These are phyloP conservation scores for Pholis gunnellus DNA, from an alignment of 2,113 vertebrate species.

Conservation along the genomic window DNA sequence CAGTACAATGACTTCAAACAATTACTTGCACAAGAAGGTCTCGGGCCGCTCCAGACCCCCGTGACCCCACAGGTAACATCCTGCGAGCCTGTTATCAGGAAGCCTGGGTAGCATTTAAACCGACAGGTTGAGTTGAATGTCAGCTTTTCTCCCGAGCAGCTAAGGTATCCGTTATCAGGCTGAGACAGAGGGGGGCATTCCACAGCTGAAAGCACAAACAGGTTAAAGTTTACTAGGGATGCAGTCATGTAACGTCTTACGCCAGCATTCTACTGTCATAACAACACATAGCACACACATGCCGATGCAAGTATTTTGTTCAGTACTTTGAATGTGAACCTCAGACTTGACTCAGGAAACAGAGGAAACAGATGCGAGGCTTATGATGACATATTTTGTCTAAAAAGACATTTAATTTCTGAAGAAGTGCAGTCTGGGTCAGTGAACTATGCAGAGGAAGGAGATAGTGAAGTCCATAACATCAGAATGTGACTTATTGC, in stretches of 20 bases:
- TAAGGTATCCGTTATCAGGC: conserved; percentile 49
- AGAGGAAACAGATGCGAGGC: conserved; percentile 59
- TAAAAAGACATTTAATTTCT: background rate
- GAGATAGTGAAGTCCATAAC: background rate
- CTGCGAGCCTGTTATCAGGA: conserved; percentile 43
- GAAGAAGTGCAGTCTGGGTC: background rate
- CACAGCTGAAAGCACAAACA: conserved; percentile 44
- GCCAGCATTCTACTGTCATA: background rate
- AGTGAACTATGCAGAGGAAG: background rate
- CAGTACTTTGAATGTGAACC: background rate
- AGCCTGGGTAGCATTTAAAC: conserved; percentile 63
- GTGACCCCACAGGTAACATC: conserved; percentile 48
- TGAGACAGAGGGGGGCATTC: conserved; percentile 52
- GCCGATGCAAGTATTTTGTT: conserved; percentile 24
- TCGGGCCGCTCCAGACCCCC: conserved; percentile 67
- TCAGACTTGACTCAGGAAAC: conserved; percentile 41
- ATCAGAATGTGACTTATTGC: background rate
- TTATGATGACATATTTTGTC: background rate
- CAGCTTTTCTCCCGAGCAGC: conserved; percentile 48
- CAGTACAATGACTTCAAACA: background rate
- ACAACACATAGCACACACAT: background rate
- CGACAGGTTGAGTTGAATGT: conserved; percentile 68
- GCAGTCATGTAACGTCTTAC: conserved; percentile 7
- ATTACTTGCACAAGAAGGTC: conserved; percentile 73
- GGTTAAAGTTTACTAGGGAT: conserved; percentile 3